Base-by-base conservation (phyloP, 2,888 invertebrate genomes). In the Cantharis rustica region DNA sequence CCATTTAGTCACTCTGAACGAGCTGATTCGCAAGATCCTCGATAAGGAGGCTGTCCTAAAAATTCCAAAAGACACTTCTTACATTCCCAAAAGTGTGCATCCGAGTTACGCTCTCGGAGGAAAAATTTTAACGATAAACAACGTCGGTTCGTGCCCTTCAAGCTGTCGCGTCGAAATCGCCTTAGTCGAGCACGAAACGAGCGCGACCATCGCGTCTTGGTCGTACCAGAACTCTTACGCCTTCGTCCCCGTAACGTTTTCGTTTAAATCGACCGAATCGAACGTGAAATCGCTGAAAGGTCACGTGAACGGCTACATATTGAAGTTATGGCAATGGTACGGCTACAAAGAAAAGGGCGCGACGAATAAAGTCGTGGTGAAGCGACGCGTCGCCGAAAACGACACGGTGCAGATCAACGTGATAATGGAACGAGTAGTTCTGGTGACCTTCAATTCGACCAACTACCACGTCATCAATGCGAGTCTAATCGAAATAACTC, bases 241-340 rank as follows among this genome's bases (percentile, higher is more conserved):
- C 1, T 94, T 95, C 91, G 91, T 91, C 72, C 95, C 95, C 0
- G 93, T 92, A 23, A 90, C 93, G 9, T 92, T 95, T 88, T 90
- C 90, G 3, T 92, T 93, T 81, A 89, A 90, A 80, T 89, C 90
- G 79, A 84, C 86, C 23, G 72, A 84, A 84, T 74, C 84, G 76
- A 83, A 87, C 81, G 72, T 88, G 73, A 68, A 79, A 23, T 83
- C 85, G 2, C 80, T 87, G 3, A 90, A 90, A 81, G 89, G 90
- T 0, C 90, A 91, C 69, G 91, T 94, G 79, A 90, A 92, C 71
- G 95, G 95, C 0, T 95, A 95, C 87, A 93, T 94, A 16, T 88
- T 95, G 82, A 95, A 95, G 89, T 93, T 95, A 87, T 95, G 95
- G 95, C 93, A 94, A 84, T 95, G 94, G 94, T 91, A 90, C 79